A percentile compares a stretch with the other conserved stretches of the same genome.
Evolutionary conservation across 2,113 vertebrate species (phyloP).

Genomic region (Amblyornis subalaris): DNA sequence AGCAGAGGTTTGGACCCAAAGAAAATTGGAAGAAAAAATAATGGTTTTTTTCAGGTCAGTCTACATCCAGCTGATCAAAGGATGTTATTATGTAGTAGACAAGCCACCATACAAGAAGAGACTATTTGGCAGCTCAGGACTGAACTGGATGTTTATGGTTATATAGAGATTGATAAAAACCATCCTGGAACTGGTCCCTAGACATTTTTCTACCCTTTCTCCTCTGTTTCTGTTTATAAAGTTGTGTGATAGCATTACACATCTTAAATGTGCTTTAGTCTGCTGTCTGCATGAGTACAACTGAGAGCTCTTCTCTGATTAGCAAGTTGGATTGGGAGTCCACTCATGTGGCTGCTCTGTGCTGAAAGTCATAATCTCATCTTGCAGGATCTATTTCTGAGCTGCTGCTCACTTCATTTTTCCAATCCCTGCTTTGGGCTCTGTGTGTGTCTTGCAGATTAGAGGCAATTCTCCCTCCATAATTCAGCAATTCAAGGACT

Average conservation of each 20-base stretch:
- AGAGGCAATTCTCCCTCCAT: neutral
- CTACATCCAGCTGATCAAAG: neutral
- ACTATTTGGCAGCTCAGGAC: neutral
- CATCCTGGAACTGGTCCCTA: neutral
- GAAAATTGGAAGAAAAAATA: neutral
- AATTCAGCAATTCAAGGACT: neutral
- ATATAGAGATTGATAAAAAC: neutral
- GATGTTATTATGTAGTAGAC: neutral
- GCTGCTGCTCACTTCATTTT: neutral
- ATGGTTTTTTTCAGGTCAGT: neutral
- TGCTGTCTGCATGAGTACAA: neutral
- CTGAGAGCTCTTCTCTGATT: neutral
- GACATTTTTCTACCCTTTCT: neutral
- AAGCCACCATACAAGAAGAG: neutral
- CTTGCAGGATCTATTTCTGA: neutral
- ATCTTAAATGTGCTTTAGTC: neutral
- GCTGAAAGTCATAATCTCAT: neutral
- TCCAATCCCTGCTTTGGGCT: neutral
- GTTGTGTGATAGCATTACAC: neutral
- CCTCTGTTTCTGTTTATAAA: neutral
- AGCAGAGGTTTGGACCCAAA: neutral
- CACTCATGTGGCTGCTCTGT: neutral
- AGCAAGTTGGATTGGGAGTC: neutral
- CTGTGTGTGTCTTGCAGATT: neutral
- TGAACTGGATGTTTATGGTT: neutral